A percentile compares a stretch with the other conserved stretches of the same genome.
These are phyloP conservation scores for Oryzias melastigma DNA, from an alignment of 2,113 vertebrate genomes.

Conservation along the genomic window DNA sequence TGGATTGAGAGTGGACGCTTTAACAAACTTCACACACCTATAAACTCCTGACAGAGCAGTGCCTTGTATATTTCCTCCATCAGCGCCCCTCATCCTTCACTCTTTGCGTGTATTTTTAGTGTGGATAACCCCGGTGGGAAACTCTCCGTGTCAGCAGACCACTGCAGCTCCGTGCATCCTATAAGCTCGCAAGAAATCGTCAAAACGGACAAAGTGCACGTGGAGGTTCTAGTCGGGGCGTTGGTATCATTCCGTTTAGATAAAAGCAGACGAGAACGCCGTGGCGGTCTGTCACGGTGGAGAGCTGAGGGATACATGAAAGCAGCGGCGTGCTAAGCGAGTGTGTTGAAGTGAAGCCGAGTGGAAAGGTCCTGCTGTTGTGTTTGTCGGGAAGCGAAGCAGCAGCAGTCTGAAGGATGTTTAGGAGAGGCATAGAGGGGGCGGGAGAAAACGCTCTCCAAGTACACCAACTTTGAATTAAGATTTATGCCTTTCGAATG, in stretches of 20 bases:
- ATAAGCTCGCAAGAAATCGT: conserved; percentile 23
- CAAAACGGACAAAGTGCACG: neutral
- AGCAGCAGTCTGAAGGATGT: conserved; percentile 25
- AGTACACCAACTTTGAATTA: neutral
- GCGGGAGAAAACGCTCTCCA: conserved; percentile 5
- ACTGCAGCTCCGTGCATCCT: conserved; percentile 25
- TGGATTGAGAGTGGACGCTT: conserved; percentile 26
- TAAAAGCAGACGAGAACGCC: conserved; percentile 4
- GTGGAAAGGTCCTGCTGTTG: conserved; percentile 46
- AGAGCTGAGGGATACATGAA: conserved; percentile 3
- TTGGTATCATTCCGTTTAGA: conserved; percentile 1
- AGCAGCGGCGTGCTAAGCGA: conserved; percentile 13
- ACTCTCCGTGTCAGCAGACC: conserved; percentile 41
- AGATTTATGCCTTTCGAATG: neutral
- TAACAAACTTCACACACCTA: conserved; percentile 14
- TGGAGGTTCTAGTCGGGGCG: neutral
- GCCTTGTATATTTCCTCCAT: conserved; percentile 28
- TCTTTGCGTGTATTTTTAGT: conserved; percentile 66
- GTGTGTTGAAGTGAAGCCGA: conserved; percentile 38
- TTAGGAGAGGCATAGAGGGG: conserved; percentile 11
- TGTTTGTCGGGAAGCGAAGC: conserved; percentile 27
- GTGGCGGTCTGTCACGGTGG: conserved; percentile 1
- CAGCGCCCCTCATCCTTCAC: conserved; percentile 30
- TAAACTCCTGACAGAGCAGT: conserved; percentile 2
- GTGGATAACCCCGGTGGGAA: conserved; percentile 51